These are phyloP conservation scores for Tethya wilhelma DNA, from an alignment of 37 sponge, comb jelly and placozoan genomes.

Conservation along the genomic window DNA sequence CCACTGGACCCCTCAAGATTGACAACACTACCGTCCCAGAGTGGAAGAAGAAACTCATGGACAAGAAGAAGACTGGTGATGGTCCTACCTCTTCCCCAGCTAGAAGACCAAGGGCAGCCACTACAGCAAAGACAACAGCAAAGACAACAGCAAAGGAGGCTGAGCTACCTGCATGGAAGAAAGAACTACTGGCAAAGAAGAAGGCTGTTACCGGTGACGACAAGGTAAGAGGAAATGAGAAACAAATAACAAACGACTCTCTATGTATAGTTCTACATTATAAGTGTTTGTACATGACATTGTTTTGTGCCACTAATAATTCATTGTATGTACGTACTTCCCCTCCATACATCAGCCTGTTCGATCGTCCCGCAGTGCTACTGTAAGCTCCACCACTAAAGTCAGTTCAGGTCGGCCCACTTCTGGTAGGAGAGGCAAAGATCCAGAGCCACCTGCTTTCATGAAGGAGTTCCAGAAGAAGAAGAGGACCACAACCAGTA, in stretches of 20 bases:
- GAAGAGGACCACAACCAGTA: conserved; percentile 5
- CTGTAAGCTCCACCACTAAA: neutral
- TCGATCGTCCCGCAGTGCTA: neutral
- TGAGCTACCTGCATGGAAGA: conserved; percentile 52
- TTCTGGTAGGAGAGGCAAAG: neutral
- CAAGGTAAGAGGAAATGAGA: conserved; percentile 6
- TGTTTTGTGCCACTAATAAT: too few species aligned
- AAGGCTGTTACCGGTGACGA: conserved; percentile 1
- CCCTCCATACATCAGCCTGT: too few species aligned
- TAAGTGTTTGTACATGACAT: too few species aligned
- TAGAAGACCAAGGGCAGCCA: neutral
- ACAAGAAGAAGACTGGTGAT: conserved; percentile 21
- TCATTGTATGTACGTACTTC: too few species aligned
- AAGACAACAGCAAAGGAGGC: neutral
- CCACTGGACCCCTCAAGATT: neutral
- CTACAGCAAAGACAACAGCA: neutral
- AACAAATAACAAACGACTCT: too few species aligned
- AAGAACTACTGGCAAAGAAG: conserved; percentile 41
- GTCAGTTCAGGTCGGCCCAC: conserved; percentile 1
- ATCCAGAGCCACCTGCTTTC: conserved; percentile 51
- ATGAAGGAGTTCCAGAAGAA: conserved; percentile 74
- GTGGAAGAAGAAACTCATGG: conserved; percentile 65
- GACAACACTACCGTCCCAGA: conserved; percentile 42
- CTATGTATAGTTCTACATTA: too few species aligned
- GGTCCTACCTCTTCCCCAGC: neutral